A percentile compares a stretch with the other conserved stretches of the same genome.
Conservation (phyloP, 2,888 invertebrate species). For the Carpatolechia fugitivella region DNA sequence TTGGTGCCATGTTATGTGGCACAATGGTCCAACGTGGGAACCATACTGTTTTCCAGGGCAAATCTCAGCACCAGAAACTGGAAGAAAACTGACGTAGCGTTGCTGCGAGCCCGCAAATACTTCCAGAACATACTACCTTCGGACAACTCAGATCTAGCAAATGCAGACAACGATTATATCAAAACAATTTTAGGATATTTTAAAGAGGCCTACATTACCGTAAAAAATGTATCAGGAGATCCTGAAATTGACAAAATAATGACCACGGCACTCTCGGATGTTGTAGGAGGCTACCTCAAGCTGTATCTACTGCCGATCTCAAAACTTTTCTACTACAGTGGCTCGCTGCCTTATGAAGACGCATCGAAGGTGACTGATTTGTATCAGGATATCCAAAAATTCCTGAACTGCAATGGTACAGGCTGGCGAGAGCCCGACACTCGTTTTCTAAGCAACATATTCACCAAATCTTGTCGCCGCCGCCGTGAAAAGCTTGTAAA, state of each 20-base stretch:
- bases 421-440: constrained; percentile 72
- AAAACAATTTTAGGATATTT: constrained; percentile 46
- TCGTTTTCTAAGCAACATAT: constrained; percentile 39
- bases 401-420: constrained; percentile 78
- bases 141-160: constrained; percentile 28
- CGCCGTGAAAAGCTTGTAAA: constrained; percentile 19
- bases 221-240: constrained; percentile 44
- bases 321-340: constrained; percentile 81
- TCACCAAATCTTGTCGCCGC: constrained; percentile 39
- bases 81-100: constrained; percentile 39
- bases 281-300: constrained; percentile 81
- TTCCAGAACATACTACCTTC: constrained; percentile 54
- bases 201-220: constrained; percentile 37
- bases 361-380: constrained; percentile 76
- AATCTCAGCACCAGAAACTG: constrained; percentile 45
- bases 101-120: constrained; percentile 48
- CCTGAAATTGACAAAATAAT: constrained; percentile 38
- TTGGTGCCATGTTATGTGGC: constrained; percentile 21
- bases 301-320: constrained; percentile 79
- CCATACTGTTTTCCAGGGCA: constrained; percentile 47
- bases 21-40: constrained; percentile 51
- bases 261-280: constrained; percentile 66
- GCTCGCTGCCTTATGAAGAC: constrained; percentile 75
- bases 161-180: constrained; percentile 44
- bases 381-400: constrained; percentile 77